Evolutionary conservation across 2,888 invertebrate genomes (phyloP).

Genomic region (Hemaris fuciformis): DNA sequence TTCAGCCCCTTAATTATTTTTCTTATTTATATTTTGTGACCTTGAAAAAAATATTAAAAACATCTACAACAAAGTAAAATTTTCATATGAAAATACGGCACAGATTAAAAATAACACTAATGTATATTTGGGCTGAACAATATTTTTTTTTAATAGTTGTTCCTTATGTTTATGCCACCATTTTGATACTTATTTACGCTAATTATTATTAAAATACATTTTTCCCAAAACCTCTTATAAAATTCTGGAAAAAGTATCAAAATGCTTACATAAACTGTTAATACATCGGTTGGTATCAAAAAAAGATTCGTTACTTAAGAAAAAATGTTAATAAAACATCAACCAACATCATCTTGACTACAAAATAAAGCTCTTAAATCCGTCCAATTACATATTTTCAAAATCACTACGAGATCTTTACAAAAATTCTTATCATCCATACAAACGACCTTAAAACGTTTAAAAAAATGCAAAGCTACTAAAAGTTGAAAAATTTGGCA

Average conservation of each 20-base stretch:
- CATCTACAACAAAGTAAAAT: not conserved
- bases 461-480: not conserved
- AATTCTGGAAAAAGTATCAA: not conserved
- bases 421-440: slow-evolving; percentile 5
- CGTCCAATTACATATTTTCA: not conserved
- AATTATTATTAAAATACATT: not conserved
- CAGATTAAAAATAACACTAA: too few species aligned
- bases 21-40: not conserved
- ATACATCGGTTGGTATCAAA: not conserved
- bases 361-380: slow-evolving; percentile 5
- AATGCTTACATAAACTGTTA: not conserved
- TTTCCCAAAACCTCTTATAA: too few species aligned
- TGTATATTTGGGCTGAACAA: not conserved
- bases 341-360: not conserved
- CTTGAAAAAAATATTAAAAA: not conserved
- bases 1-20: not conserved
- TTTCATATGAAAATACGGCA: not conserved
- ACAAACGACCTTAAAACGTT: not conserved
- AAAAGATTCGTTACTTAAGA: not conserved
- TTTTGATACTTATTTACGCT: not conserved
- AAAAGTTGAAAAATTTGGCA: slow-evolving; percentile 1
- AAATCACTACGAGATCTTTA: slow-evolving; percentile 3
- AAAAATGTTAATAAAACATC: not conserved
- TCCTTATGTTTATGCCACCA: not conserved
- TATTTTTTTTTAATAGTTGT: not conserved